Evolutionary conservation across 2,113 vertebrate species (phyloP).

Genomic region (Hypocryptadius cinnamomeus): DNA sequence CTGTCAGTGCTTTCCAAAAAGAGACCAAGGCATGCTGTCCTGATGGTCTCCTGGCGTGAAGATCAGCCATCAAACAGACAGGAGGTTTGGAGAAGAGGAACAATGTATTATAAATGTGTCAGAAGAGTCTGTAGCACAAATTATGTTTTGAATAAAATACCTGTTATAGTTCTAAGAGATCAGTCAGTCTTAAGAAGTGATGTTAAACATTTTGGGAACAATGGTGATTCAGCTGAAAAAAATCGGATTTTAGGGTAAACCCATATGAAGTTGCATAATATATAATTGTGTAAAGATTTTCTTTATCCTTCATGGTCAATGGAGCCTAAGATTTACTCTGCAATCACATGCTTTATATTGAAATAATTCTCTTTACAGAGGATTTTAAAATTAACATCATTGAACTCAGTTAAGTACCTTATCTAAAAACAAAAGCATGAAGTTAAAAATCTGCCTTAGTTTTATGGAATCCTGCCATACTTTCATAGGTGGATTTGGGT

Average conservation of each 20-base stretch:
- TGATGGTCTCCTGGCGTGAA: background rate
- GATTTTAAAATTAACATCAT: conserved; percentile 35
- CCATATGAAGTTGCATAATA: conserved; percentile 30
- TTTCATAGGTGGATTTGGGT: background rate
- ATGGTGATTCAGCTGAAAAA: background rate
- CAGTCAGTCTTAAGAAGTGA: background rate
- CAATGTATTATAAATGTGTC: background rate
- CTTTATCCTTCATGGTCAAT: conserved; percentile 31
- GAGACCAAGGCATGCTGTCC: background rate
- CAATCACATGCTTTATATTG: conserved; percentile 54
- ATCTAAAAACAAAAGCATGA: conserved; percentile 13
- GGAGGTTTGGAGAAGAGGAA: background rate
- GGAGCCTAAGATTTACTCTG: conserved; percentile 23
- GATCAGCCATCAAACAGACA: background rate
- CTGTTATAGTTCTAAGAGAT: background rate
- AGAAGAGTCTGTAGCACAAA: background rate
- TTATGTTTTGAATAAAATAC: background rate
- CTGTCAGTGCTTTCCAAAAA: background rate
- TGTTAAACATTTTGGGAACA: background rate
- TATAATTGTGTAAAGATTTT: conserved; percentile 14
- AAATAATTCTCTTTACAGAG: conserved; percentile 35
- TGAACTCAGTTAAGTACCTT: conserved; percentile 38
- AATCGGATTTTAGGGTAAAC: background rate
- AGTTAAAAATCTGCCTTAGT: conserved; percentile 10
- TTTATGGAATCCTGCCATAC: background rate